Percentiles rank a stretch among this genome's conserved stretches.
Conservation (phyloP, 2,797 vertebrate genomes). For the Tympanoctomys barrerae region DNA sequence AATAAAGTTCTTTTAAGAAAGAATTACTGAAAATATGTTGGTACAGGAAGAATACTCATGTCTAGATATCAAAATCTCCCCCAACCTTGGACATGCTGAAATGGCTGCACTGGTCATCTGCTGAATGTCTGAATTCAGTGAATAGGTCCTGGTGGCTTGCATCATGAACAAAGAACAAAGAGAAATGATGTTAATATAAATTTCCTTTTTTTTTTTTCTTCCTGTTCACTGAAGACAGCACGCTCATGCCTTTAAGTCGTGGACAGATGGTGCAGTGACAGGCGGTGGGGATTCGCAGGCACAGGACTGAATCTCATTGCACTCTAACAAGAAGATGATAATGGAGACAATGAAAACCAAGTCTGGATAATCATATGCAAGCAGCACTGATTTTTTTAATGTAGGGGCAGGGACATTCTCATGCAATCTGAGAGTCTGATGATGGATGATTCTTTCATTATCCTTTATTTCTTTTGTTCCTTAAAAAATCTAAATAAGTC, state of each 20-base stretch:
- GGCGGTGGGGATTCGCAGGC: constrained; percentile 66
- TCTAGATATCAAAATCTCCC: neutral
- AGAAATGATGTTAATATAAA: constrained; percentile 36
- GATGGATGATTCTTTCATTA: constrained; percentile 63
- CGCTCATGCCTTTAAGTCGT: constrained; percentile 66
- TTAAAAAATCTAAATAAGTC: constrained; percentile 41
- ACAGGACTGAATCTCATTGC: constrained; percentile 80
- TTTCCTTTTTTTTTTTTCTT: constrained; percentile 76
- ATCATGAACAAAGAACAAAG: constrained; percentile 76
- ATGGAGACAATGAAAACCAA: constrained; percentile 68
- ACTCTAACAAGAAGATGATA: constrained; percentile 73
- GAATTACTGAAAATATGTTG: neutral
- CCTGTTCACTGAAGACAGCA: constrained; percentile 64
- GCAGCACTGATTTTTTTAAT: constrained; percentile 36
- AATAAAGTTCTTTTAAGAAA: neutral
- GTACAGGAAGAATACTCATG: neutral
- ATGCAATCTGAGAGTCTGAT: constrained; percentile 39
- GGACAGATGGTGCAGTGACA: constrained; percentile 82
- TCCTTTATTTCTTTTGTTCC: constrained; percentile 64
- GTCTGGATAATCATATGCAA: constrained; percentile 65
- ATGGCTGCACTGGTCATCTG: neutral
- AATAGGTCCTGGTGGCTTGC: neutral
- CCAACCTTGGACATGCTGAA: neutral
- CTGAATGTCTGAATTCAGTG: neutral
- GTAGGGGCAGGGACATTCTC: constrained; percentile 43